Base-by-base conservation (phyloP, 2,888 invertebrate species). In the Phengaris arion region DNA sequence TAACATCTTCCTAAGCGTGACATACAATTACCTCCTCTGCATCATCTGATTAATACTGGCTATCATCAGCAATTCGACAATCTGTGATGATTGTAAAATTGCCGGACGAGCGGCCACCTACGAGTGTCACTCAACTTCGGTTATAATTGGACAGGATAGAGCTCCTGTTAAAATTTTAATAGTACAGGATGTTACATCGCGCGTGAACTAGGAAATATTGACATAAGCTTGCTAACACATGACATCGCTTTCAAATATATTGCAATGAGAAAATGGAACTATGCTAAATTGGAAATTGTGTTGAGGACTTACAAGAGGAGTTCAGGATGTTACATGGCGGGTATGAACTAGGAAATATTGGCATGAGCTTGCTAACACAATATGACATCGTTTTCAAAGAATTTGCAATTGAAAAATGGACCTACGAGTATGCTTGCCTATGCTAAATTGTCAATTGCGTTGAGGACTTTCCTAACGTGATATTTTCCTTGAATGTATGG, bases 21-120 rank as follows among this genome's bases (percentile, higher is more conserved):
- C 15, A 22, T 51, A 5, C 52, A 72, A 72, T 35, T 72, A 72
- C 72, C 54, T 13, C 22, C 8, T 13, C 72, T 22, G 22, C 15
- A 45, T 35, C 64, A 64, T 64, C 79, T 77, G 76, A 77, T 77
- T 78, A 78, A 79, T 79, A 76, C 80, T 81, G 81, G 84, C 81
- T 80, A 78, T 76, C 82, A 83, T 84, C 82, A 85, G 72, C 80
- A 81, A 82, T 83, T 83, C 81, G 83, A 81, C 76, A 77, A 78
- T 83, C 82, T 80, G 81, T 81, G 77, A 81, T 87, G 86, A 92
- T 92, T 91, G 90, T 82, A 89, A 90, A 90, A 92, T 91, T 89
- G 82, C 91, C 90, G 92, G 92, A 92, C 84, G 91, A 81, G 86
- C 83, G 82, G 81, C 90, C 87, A 88, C 88, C 85, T 85, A 85